A percentile compares a stretch with the other conserved stretches of the same genome.
Conservation (phyloP, 2,113 vertebrate species). For the Pyrgilauda ruficollis region DNA sequence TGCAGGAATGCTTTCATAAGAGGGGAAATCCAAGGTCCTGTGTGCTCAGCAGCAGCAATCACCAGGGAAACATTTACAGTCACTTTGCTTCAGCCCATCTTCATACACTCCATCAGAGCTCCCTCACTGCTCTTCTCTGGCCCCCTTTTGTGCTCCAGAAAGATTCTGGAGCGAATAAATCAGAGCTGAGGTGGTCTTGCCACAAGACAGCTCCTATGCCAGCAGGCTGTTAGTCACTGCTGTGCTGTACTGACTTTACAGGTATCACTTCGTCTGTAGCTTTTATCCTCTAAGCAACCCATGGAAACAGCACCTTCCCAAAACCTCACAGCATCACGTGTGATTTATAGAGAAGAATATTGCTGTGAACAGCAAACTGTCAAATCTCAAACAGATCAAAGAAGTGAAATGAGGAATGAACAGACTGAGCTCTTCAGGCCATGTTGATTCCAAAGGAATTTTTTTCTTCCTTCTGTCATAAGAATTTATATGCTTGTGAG, state of each 20-base stretch:
- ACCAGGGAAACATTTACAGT: neutral
- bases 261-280: neutral
- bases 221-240: neutral
- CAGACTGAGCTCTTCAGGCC: constrained; percentile 50
- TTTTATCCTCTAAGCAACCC: neutral
- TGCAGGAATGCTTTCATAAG: neutral
- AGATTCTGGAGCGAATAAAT: neutral
- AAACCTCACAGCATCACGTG: neutral
- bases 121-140: neutral
- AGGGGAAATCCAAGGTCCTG: neutral
- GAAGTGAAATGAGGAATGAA: constrained; percentile 31
- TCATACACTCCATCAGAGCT: neutral
- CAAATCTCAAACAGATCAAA: constrained; percentile 71
- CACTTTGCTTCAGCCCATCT: neutral
- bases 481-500: constrained; percentile 49
- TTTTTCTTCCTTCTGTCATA: constrained; percentile 57
- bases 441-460: constrained; percentile 39
- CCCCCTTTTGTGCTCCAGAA: neutral
- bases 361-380: constrained; percentile 51
- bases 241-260: neutral
- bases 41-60: neutral
- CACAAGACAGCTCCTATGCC: neutral
- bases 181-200: neutral
- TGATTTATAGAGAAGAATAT: constrained; percentile 62
- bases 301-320: neutral